Evolutionary conservation across 2,797 vertebrate species (phyloP).

Genomic region (Hydrophis major): DNA sequence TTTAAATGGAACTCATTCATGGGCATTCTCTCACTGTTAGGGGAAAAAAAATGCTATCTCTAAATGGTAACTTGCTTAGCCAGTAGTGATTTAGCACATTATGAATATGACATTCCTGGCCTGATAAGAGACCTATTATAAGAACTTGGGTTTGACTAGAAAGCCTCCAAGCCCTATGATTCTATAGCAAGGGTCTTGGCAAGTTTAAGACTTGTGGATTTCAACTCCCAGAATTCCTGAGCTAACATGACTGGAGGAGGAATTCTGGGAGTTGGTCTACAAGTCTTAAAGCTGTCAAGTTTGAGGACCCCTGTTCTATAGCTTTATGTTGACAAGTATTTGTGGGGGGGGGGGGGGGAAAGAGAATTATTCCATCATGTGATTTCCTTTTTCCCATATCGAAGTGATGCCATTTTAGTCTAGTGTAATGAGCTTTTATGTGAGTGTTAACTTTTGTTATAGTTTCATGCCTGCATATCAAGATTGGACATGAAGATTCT

Average conservation of each 20-base stretch:
- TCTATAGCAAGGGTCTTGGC: neutral
- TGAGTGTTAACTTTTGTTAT: slow-evolving; percentile 1
- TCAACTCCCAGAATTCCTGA: no score
- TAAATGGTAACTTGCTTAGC: neutral
- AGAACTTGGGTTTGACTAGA: neutral
- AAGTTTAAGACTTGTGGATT: no score
- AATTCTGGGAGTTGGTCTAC: no score
- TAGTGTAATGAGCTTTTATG: neutral
- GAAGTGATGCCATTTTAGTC: neutral
- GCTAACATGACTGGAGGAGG: no score
- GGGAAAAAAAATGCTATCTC: neutral
- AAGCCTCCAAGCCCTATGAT: neutral
- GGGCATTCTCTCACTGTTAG: neutral
- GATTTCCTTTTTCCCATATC: neutral
- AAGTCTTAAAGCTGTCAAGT: no score
- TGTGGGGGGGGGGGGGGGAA: no score
- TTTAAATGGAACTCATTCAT: neutral
- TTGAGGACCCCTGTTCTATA: neutral
- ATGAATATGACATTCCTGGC: neutral
- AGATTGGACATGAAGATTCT: neutral
- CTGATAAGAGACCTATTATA: neutral
- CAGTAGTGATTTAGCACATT: neutral
- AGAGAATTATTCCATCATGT: neutral
- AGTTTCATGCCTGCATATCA: slow-evolving; percentile 2
- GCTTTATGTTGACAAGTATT: neutral